Evolutionary conservation across 2,797 vertebrate genomes (phyloP), one percentile per base, ranked within the genome.

Genomic region (Erethizon dorsatum): DNA sequence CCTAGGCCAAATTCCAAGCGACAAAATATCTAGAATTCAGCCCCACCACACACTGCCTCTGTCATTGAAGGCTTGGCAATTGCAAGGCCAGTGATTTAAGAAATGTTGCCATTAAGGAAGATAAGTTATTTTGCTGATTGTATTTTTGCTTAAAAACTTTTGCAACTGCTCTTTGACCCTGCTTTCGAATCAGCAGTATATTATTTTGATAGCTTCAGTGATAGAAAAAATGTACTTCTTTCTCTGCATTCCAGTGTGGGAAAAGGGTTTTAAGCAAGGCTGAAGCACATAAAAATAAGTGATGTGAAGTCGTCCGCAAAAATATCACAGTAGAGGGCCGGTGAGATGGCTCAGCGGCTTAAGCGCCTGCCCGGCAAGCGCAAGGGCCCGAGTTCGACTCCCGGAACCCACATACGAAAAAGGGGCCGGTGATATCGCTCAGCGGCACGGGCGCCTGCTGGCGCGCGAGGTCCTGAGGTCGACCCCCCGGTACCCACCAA

Each of bases 121-220:
- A 79, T 88, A 57, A 47, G 63, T 87, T 84, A 78, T 71, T 91
- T 88, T 83, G 37, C 45, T 91, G 65, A 59, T 65, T 14, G 14
- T 87, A 12, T 78, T n/a, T 20, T 78, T 88, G 41, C 75, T 97
- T 5, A 63, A 88, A 96, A 96, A 6, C n/a, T 59, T 95, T 88
- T 89, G 50, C 54, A 88, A 15, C 28, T 92, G 18, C 37, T 67
- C 80, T 86, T 94, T 96, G 84, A 65, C 50, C 37, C 4, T 83
- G 37, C 28, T 73, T 83, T 91, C 63, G 69, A 69, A 77, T 83
- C 73, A 91, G 41, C 59, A 90, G 31, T 67, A 45, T 14, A 22
- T 91, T 94, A 41, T 91, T 91, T 63, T 82, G 77, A 75, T 83
- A 63, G 31, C 28, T 77, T 88, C 61, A 50, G 26, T 63, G 28